Evolutionary conservation across 2,888 invertebrate species (phyloP).

Genomic region (Mesopsocus fuscifrons): DNA sequence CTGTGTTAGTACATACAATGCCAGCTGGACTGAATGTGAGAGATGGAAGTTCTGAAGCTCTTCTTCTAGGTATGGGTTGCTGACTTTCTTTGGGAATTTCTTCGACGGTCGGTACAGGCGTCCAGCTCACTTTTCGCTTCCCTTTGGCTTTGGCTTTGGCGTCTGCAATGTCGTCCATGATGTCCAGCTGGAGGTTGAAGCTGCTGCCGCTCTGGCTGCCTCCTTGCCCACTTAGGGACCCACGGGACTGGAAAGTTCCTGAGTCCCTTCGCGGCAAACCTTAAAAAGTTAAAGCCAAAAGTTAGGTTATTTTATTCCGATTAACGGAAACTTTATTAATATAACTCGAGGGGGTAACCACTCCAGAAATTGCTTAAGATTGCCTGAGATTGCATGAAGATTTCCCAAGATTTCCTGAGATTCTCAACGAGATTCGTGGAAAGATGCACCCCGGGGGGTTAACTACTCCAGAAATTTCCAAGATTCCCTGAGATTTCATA

Average conservation of each 20-base stretch:
- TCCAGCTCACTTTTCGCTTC: slow-evolving; percentile 62
- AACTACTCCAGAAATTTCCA: too few relatives aligned
- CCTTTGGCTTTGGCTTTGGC: slow-evolving; percentile 46
- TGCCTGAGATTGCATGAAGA: too few relatives aligned
- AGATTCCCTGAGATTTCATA: too few relatives aligned
- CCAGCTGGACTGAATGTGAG: slow-evolving; percentile 27
- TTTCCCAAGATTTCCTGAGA: too few relatives aligned
- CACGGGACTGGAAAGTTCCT: not conserved
- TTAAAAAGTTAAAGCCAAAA: not conserved
- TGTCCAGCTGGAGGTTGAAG: slow-evolving; percentile 66
- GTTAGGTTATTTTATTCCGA: too few relatives aligned
- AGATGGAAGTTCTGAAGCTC: slow-evolving; percentile 57
- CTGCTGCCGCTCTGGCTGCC: slow-evolving; percentile 55
- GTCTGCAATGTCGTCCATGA: slow-evolving; percentile 70
- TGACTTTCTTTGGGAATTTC: slow-evolving; percentile 22
- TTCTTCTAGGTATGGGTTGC: slow-evolving; percentile 37
- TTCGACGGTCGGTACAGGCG: slow-evolving; percentile 37
- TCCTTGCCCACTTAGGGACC: slow-evolving; percentile 28
- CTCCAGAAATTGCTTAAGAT: too few relatives aligned
- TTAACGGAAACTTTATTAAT: too few relatives aligned
- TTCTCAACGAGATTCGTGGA: too few relatives aligned
- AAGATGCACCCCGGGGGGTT: too few relatives aligned
- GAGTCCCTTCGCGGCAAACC: slow-evolving; percentile 4
- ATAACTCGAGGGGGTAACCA: too few relatives aligned
- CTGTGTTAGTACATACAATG: slow-evolving; percentile 63